Base-by-base conservation (phyloP, 2,113 vertebrate genomes). In the Camelus dromedarius region DNA sequence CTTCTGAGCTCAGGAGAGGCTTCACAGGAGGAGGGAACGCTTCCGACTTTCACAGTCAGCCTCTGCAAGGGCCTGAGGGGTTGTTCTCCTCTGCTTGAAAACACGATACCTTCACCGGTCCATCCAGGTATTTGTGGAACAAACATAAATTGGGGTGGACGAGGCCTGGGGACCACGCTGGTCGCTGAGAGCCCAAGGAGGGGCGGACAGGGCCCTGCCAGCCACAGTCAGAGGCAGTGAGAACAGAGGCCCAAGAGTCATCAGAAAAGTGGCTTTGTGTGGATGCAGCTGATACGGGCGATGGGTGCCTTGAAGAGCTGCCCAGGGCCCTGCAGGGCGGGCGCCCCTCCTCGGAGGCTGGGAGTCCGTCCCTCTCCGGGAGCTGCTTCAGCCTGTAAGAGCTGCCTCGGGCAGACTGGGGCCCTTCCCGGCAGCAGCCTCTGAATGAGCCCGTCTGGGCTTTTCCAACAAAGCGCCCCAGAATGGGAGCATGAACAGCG, bases 321-420 rank as follows among this genome's bases (percentile, higher is more conserved):
- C 32, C 20, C 30, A 9, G 73, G 1, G 22, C 70, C 32, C 16
- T 48, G 3, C 0, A 9, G 28, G 54, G 38, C 4, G 9, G n/a
- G 8, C 0, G 0, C 22, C 8, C 12, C 46, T 20, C 10, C 1
- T 2, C 0, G 38, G 38, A 42, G 38, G 16, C 11, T 1, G 18
- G 35, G 35, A 30, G 30, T 16, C 16, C 14, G 10, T 13, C 50
- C 14, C 14, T 13, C 50, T 14, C 30, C 30, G 19, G 26, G 16
- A n/a, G 7, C 6, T 19, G 15, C 50, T n/a, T 22, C 24, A 2
- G 2, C 19, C 54, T 48, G 48, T 6, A 3, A 2, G 32, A 32
- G 6, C 3, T 5, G 54, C 46, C 48, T n/a, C 0, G 4, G 16
- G 16, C 28, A 24, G 9, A 19, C 19, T 16, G 16, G 3, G 28